Conservation (phyloP, 2,888 invertebrate species). For the Andrena marginata region DNA sequence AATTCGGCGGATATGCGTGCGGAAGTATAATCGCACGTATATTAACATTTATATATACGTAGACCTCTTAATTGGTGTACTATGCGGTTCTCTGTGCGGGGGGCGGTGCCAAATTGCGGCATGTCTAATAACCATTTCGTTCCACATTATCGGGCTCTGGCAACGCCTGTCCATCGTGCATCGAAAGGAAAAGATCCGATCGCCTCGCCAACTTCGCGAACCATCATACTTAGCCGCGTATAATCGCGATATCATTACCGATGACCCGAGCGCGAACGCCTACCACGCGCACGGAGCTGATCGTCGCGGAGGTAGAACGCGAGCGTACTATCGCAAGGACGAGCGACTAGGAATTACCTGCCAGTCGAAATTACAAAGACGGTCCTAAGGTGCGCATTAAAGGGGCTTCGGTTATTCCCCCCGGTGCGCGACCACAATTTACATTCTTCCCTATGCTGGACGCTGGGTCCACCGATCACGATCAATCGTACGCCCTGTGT, state of each 20-base stretch:
- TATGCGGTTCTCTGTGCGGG: not conserved
- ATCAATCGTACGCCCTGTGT: constrained; percentile 72
- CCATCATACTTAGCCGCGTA: not conserved
- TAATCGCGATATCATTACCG: constrained; percentile 16
- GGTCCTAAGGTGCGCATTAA: constrained; percentile 44
- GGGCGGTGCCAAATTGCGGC: not conserved
- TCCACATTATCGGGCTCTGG: not conserved
- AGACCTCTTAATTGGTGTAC: not conserved
- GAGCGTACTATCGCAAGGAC: not conserved
- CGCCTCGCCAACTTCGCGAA: not conserved
- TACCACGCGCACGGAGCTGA: not conserved
- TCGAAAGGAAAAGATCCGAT: not conserved
- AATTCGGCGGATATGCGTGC: constrained; percentile 12
- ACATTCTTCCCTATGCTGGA: constrained; percentile 77
- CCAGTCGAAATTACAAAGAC: constrained; percentile 31
- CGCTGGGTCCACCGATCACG: constrained; percentile 67
- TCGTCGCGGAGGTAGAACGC: not conserved
- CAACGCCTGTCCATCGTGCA: not conserved
- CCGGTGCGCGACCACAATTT: constrained; percentile 72
- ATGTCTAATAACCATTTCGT: constrained; percentile 8
- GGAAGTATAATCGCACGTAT: constrained; percentile 4
- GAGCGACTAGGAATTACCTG: constrained; percentile 41
- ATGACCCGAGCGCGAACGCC: not conserved
- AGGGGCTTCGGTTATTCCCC: constrained; percentile 45
- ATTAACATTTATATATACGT: constrained; percentile 36